phyloP scores from a whole-genome alignment of 2,888 invertebrate species.

The Yponomeuta plumbellus region DNA sequence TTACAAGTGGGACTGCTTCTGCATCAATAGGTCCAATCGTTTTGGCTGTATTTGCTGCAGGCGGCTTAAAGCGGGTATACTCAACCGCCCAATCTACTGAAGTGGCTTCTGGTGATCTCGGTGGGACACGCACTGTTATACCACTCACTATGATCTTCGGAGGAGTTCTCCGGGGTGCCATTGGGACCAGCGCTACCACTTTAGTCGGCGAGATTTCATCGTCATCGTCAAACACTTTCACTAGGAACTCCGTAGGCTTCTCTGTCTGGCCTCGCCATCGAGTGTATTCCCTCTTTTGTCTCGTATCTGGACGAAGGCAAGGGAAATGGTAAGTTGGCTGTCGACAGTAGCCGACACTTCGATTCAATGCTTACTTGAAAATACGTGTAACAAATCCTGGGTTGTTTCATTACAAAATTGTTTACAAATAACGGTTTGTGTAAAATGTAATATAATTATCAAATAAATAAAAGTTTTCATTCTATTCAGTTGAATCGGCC shows the following conservation, averaged over 20 bases:
- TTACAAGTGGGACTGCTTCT: neutral
- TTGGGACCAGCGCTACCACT: neutral
- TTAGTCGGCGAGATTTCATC: constrained; percentile 1
- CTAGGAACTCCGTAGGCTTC: constrained; percentile 55
- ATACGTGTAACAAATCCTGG: constrained; percentile 38
- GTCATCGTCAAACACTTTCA: constrained; percentile 67
- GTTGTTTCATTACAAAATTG: constrained; percentile 36
- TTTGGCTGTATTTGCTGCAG: neutral
- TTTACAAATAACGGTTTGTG: constrained; percentile 42
- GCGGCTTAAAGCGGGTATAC: neutral
- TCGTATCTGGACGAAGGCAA: constrained; percentile 35
- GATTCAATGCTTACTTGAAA: constrained; percentile 35
- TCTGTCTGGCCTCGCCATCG: constrained; percentile 53
- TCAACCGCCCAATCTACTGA: neutral
- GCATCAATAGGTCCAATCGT: neutral
- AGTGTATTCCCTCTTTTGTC: constrained; percentile 60
- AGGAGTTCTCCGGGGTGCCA: neutral
- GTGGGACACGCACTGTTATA: neutral
- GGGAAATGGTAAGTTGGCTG: no score
- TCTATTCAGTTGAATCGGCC: constrained; percentile 53
- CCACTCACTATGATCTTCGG: neutral
- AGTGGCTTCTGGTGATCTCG: neutral
- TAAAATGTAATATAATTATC: constrained; percentile 49
- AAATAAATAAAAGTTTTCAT: constrained; percentile 63
- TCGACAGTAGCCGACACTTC: neutral